These are phyloP conservation scores for Oreochromis aureus DNA, from an alignment of 2,113 vertebrate species.

Conservation along the genomic window DNA sequence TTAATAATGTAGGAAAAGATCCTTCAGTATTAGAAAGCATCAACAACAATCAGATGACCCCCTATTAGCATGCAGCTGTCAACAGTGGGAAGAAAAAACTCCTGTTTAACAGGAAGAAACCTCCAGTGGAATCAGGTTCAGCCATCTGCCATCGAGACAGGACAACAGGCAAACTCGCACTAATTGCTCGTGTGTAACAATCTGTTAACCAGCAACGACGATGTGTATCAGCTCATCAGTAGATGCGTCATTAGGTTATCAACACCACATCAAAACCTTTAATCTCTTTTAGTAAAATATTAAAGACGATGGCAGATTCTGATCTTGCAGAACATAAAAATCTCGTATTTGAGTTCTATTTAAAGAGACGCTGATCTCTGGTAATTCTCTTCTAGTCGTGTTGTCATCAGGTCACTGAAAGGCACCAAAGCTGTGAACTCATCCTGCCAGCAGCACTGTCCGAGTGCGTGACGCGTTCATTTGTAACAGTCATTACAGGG, in stretches of 20 bases:
- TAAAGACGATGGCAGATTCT: not conserved
- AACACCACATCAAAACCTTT: not conserved
- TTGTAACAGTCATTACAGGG: not conserved
- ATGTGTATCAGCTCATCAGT: fast-evolving
- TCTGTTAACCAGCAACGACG: not conserved
- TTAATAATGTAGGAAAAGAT: not conserved
- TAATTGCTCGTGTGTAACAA: fast-evolving
- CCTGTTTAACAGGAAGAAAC: not conserved
- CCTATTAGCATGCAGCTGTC: not conserved
- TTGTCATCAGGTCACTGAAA: fast-evolving
- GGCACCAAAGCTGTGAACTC: not conserved
- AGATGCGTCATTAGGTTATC: not conserved
- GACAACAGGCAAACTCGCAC: not conserved
- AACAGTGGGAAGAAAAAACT: not conserved
- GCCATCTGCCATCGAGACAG: not conserved
- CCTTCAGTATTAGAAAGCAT: not conserved
- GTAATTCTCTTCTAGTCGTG: not conserved
- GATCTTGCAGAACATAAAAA: not conserved
- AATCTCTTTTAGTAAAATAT: not conserved
- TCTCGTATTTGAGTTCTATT: not conserved
- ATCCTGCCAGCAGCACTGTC: not conserved
- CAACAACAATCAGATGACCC: fast-evolving
- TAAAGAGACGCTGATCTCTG: not conserved
- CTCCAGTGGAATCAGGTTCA: not conserved
- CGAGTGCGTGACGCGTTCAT: not conserved